phyloP scores from a whole-genome alignment of 2,113 vertebrate species.

The Eurystomus gularis region DNA sequence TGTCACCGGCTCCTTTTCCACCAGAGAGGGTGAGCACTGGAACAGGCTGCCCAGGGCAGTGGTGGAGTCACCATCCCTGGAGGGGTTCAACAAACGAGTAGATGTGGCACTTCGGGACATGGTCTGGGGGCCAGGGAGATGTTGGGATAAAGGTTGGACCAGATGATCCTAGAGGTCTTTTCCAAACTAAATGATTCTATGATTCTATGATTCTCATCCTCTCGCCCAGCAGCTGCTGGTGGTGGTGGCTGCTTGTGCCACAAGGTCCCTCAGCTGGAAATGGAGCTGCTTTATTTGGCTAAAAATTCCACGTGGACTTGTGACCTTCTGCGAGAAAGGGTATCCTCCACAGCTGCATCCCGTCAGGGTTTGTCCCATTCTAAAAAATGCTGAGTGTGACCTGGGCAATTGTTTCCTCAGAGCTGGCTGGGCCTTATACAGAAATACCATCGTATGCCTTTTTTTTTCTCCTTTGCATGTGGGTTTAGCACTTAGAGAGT shows the following conservation, averaged over 20 bases:
- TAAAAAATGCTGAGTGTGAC: not conserved
- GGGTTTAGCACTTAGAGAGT: not conserved
- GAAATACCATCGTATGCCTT: rapidly evolving
- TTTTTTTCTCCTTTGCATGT: not conserved
- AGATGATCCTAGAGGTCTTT: no score
- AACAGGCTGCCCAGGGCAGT: no score
- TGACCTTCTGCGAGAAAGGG: not conserved
- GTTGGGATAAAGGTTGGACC: no score
- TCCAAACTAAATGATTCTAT: no score
- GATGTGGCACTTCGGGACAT: no score
- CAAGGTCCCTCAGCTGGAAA: not conserved
- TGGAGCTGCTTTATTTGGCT: rapidly evolving
- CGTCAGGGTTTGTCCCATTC: not conserved
- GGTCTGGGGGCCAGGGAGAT: no score
- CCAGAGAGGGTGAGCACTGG: not conserved
- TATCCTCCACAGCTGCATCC: not conserved
- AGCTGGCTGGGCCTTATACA: not conserved
- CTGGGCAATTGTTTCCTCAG: not conserved
- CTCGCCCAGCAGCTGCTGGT: not conserved
- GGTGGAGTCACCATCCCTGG: no score
- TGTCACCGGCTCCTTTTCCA: rapidly evolving
- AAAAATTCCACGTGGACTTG: not conserved
- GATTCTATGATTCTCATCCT: no score
- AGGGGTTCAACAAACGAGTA: no score
- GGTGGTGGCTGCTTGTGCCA: not conserved